phyloP scores from a whole-genome alignment of 1,140 invertebrate genomes.

The Metaphire vulgaris region DNA sequence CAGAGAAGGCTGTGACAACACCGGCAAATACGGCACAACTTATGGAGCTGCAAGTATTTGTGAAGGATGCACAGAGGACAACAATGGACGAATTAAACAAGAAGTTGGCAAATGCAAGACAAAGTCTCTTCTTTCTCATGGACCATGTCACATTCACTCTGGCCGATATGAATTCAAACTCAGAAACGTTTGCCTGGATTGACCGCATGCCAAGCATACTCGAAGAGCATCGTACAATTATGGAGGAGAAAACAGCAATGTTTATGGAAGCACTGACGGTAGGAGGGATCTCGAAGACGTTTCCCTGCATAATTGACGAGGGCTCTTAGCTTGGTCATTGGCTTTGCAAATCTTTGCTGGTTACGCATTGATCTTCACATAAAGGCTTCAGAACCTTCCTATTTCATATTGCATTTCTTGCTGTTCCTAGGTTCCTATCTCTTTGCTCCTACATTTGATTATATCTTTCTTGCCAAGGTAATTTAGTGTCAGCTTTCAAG shows the following conservation, averaged over 20 bases:
- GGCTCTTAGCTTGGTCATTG: background rate
- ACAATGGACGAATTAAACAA: constrained; percentile 68
- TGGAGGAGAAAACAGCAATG: constrained; percentile 73
- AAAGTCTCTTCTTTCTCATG: constrained; percentile 65
- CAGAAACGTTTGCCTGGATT: constrained; percentile 78
- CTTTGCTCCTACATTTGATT: too few species aligned
- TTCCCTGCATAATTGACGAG: background rate
- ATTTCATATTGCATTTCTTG: too few species aligned
- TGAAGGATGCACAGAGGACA: constrained; percentile 66
- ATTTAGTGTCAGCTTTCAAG: too few species aligned
- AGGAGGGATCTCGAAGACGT: constrained; percentile 13
- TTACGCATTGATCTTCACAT: too few species aligned
- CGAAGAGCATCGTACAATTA: constrained; percentile 70
- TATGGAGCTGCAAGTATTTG: constrained; percentile 72
- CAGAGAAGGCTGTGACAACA: constrained; percentile 67
- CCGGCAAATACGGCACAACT: constrained; percentile 76
- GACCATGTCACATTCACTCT: constrained; percentile 72
- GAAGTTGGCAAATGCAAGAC: constrained; percentile 60
- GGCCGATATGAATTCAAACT: constrained; percentile 68
- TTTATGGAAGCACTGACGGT: constrained; percentile 74
- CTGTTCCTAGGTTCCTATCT: too few species aligned
- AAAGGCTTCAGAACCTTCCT: too few species aligned
- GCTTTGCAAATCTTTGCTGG: too few species aligned
- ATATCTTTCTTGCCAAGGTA: too few species aligned
- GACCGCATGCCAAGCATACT: constrained; percentile 70